phyloP scores from a whole-genome alignment of 2,888 invertebrate genomes.

The Corythucha ciliata region DNA sequence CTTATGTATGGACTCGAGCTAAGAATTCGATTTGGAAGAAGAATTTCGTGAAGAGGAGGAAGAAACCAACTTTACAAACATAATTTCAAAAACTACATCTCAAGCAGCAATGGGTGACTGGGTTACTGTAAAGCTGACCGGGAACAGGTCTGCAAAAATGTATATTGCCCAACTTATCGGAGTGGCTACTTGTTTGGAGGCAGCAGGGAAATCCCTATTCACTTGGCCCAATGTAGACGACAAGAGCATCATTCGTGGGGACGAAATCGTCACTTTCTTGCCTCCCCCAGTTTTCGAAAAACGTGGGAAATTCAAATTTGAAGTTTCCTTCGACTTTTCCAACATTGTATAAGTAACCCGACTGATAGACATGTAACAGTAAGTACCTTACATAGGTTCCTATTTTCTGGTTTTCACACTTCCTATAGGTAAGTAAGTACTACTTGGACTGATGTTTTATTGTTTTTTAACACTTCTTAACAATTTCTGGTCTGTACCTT shows the following conservation, averaged over 20 bases:
- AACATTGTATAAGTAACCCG: constrained; percentile 9
- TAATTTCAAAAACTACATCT: constrained; percentile 13
- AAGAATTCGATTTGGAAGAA: constrained; percentile 10
- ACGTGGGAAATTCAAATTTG: constrained; percentile 12
- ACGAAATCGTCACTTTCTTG: constrained; percentile 7
- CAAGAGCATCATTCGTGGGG: background rate
- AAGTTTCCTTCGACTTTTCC: constrained; percentile 4
- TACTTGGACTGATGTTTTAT: background rate
- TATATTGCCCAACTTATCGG: constrained; percentile 7
- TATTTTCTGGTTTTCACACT: too few relatives aligned
- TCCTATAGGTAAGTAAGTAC: background rate
- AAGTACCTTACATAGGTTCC: too few relatives aligned
- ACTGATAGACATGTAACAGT: too few relatives aligned
- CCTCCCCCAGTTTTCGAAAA: constrained; percentile 12
- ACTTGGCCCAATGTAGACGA: too few relatives aligned
- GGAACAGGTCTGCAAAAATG: background rate
- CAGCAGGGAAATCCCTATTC: background rate
- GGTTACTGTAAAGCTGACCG: constrained; percentile 1
- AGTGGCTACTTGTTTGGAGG: constrained; percentile 2
- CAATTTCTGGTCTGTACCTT: constrained; percentile 6
- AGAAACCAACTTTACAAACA: constrained; percentile 10
- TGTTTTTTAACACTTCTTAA: too few relatives aligned
- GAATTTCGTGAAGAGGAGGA: constrained; percentile 11
- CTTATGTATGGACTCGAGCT: constrained; percentile 3
- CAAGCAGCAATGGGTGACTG: constrained; percentile 11